These are phyloP conservation scores for Chiloscyllium punctatum DNA, from an alignment of 2,797 vertebrate genomes.

Conservation along the genomic window DNA sequence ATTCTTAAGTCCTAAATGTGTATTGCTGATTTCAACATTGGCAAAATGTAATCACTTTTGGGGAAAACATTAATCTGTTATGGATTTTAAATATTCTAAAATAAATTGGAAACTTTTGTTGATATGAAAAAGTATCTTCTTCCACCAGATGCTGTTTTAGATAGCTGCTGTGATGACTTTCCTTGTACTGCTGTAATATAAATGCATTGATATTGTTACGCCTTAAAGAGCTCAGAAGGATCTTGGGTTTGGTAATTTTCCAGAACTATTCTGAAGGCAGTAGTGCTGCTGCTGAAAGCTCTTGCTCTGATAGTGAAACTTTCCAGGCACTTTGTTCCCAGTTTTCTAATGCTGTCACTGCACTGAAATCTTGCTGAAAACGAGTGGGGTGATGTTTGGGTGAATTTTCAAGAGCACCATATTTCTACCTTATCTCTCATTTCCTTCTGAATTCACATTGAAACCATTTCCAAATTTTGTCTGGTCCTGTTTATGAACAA, in stretches of 20 bases:
- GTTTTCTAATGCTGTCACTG: neutral
- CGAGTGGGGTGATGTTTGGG: no score
- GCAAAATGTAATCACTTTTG: neutral
- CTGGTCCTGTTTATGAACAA: constrained; percentile 14
- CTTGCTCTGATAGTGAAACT: neutral
- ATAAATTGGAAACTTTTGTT: constrained; percentile 2
- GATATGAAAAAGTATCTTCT: neutral
- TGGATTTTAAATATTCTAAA: neutral
- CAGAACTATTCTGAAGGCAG: neutral
- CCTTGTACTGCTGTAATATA: neutral
- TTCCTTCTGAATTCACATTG: neutral
- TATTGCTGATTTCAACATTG: neutral
- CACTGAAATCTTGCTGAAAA: neutral
- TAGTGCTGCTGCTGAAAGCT: neutral
- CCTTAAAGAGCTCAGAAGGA: neutral
- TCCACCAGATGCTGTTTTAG: neutral
- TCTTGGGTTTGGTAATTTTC: neutral
- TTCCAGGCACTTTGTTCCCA: neutral
- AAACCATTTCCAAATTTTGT: neutral
- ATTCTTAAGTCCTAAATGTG: neutral
- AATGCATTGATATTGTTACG: neutral
- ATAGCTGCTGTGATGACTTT: neutral
- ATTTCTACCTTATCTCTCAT: neutral
- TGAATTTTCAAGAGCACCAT: neutral
- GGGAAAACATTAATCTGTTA: neutral